Base-by-base conservation (phyloP, 1,140 invertebrate species). In the Saccostrea echinata region DNA sequence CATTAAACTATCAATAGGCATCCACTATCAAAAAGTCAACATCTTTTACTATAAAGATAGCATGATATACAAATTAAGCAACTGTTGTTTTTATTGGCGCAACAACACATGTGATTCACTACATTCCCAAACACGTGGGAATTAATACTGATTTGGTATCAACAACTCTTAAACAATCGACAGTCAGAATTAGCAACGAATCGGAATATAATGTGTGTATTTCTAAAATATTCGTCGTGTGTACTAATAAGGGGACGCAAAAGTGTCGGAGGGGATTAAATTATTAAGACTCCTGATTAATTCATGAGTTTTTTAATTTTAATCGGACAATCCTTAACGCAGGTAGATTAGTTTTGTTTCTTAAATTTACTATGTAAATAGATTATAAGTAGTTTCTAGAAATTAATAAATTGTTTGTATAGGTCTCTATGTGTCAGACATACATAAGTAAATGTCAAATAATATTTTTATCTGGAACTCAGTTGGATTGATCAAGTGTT, bases 341-440 rank as follows among this genome's bases (percentile, higher is more conserved):
- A 71, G 68, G 68, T 71, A 27, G 68, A 71, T 71, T 71, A 71
- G 68, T 71, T 71, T 71, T 71, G 68, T 27, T 71, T n/a, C 18
- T 61, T 71, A 71, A 71, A 4, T 71, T 27, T 71, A 71, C 30
- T 30, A 33, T 71, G 30, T 71, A 71, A 71, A 71, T 71, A 71
- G 68, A 71, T 71, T 71, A 71, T 71, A 71, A 30, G 68, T 27
- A 71, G 24, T 33, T 71, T 71, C 68, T 33, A 27, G 68, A 71
- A 71, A 71, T 24, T 71, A 71, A 71, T 71, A 71, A 30, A 24
- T 71, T 71, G 68, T 71, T 71, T 71, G 68, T 71, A 27, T 71
- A 71, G 68, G 68, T 71, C 68, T 71, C 68, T 33, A 71, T 71
- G 68, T 71, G 24, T 71, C 27, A 27, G 57, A 57, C 11, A 21